Conservation (phyloP, 1,140 invertebrate species). For the Spodoptera litura region DNA sequence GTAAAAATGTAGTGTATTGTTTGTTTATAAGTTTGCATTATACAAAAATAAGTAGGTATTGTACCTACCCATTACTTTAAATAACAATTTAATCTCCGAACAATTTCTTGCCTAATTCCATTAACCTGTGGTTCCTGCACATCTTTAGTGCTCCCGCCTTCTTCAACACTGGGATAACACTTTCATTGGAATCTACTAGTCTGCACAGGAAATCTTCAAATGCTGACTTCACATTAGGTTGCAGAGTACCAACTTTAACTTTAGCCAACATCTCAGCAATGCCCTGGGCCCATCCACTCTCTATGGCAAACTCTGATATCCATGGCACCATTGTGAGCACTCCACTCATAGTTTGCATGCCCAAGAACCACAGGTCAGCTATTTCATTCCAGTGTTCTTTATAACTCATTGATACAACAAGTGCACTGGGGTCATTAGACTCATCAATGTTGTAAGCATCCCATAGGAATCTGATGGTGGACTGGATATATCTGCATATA, state of each 20-base stretch:
- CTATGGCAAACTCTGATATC: conserved; percentile 96
- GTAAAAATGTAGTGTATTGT: conserved; percentile 44
- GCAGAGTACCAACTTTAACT: conserved; percentile 93
- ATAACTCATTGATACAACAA: conserved; percentile 94
- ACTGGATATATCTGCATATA: conserved; percentile 94
- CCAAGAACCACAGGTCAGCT: conserved; percentile 96
- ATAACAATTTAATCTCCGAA: conserved; percentile 90
- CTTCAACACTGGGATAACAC: conserved; percentile 91
- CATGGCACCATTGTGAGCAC: conserved; percentile 93
- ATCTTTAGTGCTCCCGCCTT: conserved; percentile 93
- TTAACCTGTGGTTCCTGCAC: conserved; percentile 94
- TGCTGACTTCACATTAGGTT: conserved; percentile 94
- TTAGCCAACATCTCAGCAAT: conserved; percentile 93
- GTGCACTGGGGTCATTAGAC: conserved; percentile 91
- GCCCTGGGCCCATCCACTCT: conserved; percentile 96
- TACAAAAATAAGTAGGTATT: conserved; percentile 43
- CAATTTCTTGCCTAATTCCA: conserved; percentile 94
- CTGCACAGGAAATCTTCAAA: conserved; percentile 96
- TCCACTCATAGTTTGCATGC: conserved; percentile 95
- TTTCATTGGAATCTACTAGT: conserved; percentile 92
- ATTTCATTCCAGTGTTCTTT: conserved; percentile 95
- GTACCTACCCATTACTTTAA: conserved; percentile 44
- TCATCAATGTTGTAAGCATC: conserved; percentile 96
- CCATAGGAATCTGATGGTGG: conserved; percentile 96
- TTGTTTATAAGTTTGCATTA: background rate